These are phyloP conservation scores for Julus scandinavius DNA, from an alignment of 2,888 invertebrate genomes.

Conservation along the genomic window DNA sequence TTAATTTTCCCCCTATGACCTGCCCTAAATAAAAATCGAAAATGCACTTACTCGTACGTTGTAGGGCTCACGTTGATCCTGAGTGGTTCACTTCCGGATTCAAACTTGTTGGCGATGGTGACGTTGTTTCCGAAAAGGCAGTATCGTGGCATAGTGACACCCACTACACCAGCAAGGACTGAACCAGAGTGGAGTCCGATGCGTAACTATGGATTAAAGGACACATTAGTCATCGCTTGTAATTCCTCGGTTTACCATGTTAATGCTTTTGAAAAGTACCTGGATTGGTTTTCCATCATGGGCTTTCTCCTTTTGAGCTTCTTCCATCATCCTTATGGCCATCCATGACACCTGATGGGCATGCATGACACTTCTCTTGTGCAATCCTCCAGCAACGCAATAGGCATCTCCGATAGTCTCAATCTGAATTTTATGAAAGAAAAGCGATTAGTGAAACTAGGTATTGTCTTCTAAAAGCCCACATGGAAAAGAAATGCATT, in stretches of 20 bases:
- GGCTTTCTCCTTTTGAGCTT: conserved; percentile 85
- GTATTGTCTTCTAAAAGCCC: no score
- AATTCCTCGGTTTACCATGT: neutral
- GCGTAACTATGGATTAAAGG: conserved; percentile 78
- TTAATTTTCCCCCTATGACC: neutral
- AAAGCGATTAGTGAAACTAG: neutral
- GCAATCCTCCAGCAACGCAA: conserved; percentile 93
- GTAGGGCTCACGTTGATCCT: conserved; percentile 94
- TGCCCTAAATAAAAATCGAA: neutral
- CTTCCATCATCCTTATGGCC: conserved; percentile 93
- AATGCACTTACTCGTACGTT: conserved; percentile 82
- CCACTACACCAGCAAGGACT: conserved; percentile 93
- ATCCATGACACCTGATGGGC: conserved; percentile 97
- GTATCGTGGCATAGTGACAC: conserved; percentile 92
- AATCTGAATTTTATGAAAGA: conserved; percentile 72
- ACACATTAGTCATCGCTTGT: neutral
- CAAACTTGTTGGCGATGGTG: conserved; percentile 94
- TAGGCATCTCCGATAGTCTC: conserved; percentile 98
- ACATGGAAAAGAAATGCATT: no score
- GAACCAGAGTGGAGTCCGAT: conserved; percentile 95
- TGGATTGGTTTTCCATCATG: conserved; percentile 92
- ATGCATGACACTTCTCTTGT: conserved; percentile 85
- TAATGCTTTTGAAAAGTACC: conserved; percentile 68
- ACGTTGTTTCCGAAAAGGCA: conserved; percentile 96
- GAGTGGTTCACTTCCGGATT: conserved; percentile 90